A percentile compares a stretch with the other conserved stretches of the same genome.
These are phyloP conservation scores for Halocynthia roretzi DNA, from an alignment of 23 tunicate genomes.

Conservation along the genomic window DNA sequence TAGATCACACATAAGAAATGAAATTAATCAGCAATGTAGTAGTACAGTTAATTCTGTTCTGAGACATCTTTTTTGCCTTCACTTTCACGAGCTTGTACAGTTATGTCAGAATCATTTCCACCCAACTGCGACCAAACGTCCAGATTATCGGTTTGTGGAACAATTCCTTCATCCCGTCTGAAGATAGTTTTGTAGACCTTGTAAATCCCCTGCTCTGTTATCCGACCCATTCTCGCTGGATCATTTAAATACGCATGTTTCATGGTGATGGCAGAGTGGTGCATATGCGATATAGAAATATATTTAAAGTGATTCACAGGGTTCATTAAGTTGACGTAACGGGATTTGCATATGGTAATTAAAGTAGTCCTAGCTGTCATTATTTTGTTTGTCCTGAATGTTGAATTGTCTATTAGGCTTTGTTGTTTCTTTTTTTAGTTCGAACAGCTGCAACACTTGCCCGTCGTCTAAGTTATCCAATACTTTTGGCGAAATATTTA, in stretches of 20 bases:
- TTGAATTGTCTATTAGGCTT: constrained; percentile 62
- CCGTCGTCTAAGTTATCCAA: constrained; percentile 67
- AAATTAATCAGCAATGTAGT: no score
- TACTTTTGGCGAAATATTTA: constrained; percentile 24
- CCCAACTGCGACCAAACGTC: neutral
- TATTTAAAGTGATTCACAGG: neutral
- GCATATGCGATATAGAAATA: no score
- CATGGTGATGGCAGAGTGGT: neutral
- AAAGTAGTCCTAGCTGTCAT: neutral
- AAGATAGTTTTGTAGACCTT: neutral
- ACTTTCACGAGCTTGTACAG: no score
- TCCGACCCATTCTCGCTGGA: constrained; percentile 1
- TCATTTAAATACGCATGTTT: neutral
- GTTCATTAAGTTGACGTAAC: neutral
- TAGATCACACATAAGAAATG: no score
- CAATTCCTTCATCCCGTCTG: neutral
- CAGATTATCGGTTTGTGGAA: neutral
- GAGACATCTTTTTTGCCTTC: no score
- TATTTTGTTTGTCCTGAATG: constrained; percentile 31
- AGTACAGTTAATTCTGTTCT: no score
- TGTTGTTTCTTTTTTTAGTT: constrained; percentile 87
- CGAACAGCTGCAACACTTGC: constrained; percentile 82
- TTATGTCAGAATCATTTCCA: neutral
- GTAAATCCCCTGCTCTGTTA: neutral
- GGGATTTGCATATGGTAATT: neutral